These are phyloP conservation scores for Paralichthys olivaceus DNA, from an alignment of 2,113 vertebrate species.

Conservation along the genomic window DNA sequence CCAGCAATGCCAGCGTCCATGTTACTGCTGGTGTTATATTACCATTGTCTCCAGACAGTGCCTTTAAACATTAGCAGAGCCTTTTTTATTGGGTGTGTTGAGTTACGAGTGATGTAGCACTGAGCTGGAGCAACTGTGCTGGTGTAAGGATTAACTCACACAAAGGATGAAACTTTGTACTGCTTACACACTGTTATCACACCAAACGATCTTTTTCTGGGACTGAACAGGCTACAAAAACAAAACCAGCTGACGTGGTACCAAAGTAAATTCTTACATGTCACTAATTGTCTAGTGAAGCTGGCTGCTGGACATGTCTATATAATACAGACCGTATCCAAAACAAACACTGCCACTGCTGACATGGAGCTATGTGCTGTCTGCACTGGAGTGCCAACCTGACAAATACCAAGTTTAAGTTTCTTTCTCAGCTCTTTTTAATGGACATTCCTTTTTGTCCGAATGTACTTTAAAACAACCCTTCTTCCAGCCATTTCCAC, in stretches of 20 bases:
- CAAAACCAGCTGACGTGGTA: constrained; percentile 49
- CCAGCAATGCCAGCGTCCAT: constrained; percentile 62
- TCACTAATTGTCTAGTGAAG: constrained; percentile 79
- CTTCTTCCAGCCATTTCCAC: background rate
- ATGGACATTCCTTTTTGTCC: background rate
- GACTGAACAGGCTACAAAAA: constrained; percentile 55
- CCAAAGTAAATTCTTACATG: constrained; percentile 77
- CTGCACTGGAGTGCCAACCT: constrained; percentile 64
- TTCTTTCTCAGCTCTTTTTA: constrained; percentile 11
- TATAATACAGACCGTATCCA: constrained; percentile 79
- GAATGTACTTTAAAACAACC: constrained; percentile 9
- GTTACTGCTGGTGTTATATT: constrained; percentile 63
- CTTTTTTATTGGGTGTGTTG: constrained; percentile 74
- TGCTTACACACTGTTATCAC: constrained; percentile 44
- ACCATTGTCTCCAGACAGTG: constrained; percentile 75
- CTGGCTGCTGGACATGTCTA: constrained; percentile 71
- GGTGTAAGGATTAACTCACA: constrained; percentile 58
- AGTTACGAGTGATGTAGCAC: constrained; percentile 67
- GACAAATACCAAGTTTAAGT: constrained; percentile 42
- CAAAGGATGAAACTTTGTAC: constrained; percentile 51
- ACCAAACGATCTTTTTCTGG: constrained; percentile 28
- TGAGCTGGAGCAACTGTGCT: constrained; percentile 60
- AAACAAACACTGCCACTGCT: constrained; percentile 80
- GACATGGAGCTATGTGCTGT: constrained; percentile 73
- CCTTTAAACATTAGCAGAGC: constrained; percentile 72